Percentiles rank a stretch among this genome's conserved stretches.
Evolutionary conservation across 2,888 invertebrate genomes (phyloP).

Genomic region (Kryphioiulus occultus): DNA sequence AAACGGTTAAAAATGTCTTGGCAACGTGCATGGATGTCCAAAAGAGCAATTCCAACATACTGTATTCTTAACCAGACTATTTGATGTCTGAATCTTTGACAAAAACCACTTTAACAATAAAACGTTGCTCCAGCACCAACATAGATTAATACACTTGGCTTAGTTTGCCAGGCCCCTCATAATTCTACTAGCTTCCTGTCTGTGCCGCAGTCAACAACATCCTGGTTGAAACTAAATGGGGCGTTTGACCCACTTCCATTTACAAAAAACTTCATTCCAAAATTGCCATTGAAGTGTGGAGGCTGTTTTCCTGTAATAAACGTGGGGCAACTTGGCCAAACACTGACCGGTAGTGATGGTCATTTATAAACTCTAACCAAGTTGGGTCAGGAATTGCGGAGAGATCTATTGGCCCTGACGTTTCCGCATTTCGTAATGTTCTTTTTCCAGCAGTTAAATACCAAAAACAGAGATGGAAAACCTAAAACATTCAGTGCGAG

Average conservation of each 20-base stretch:
- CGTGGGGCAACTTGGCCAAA: not conserved
- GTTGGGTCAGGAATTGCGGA: not conserved
- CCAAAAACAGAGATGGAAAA: not conserved
- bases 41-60: not conserved
- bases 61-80: not conserved
- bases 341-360: not conserved
- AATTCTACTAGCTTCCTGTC: constrained; percentile 19
- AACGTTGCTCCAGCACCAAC: not conserved
- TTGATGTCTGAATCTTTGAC: not conserved
- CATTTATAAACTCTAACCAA: constrained; percentile 8
- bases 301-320: not conserved
- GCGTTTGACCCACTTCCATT: constrained; percentile 14
- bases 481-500: not conserved
- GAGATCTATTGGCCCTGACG: not conserved
- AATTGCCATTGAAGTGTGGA: constrained; percentile 16
- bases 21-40: not conserved
- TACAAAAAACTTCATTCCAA: constrained; percentile 12
- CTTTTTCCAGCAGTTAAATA: constrained; percentile 7
- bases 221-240: constrained; percentile 20
- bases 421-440: not conserved
- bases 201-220: constrained; percentile 4
- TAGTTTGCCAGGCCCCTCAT: not conserved
- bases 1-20: no score
- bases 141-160: not conserved
- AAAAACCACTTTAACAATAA: constrained; percentile 3